phyloP scores from a whole-genome alignment of 2,797 vertebrate species.

The Calcarius lapponicus region DNA sequence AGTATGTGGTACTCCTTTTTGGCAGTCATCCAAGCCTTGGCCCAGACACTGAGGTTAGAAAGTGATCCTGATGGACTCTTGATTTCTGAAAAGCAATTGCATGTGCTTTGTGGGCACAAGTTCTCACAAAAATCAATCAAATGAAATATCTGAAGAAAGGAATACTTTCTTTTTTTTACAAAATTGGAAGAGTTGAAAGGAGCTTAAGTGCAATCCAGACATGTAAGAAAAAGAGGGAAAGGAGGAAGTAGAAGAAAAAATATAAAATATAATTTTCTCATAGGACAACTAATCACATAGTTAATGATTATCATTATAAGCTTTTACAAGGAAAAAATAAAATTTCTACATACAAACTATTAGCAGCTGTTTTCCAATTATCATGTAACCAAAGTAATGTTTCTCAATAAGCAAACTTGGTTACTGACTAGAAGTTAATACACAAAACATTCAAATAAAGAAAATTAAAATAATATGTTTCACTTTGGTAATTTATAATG shows the following conservation, averaged over 20 bases:
- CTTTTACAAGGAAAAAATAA: neutral
- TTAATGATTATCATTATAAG: neutral
- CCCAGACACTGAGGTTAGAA: neutral
- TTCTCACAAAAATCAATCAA: neutral
- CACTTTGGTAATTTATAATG: neutral
- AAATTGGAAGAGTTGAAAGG: neutral
- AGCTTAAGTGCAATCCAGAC: neutral
- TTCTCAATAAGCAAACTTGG: neutral
- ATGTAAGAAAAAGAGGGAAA: accelerated
- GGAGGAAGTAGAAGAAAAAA: neutral
- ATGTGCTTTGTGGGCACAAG: neutral
- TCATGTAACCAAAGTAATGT: neutral
- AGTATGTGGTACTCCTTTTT: neutral
- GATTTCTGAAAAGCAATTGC: neutral
- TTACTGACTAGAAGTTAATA: neutral
- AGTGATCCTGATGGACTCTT: neutral
- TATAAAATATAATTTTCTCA: neutral
- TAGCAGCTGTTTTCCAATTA: neutral
- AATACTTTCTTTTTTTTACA: neutral
- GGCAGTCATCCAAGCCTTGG: neutral
- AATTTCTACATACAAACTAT: neutral
- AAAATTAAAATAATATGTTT: neutral
- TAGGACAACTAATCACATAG: neutral
- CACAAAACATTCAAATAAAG: neutral
- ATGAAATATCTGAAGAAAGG: neutral